Base-by-base conservation (phyloP, 2,113 vertebrate genomes). In the Tilapia sparmanii region DNA sequence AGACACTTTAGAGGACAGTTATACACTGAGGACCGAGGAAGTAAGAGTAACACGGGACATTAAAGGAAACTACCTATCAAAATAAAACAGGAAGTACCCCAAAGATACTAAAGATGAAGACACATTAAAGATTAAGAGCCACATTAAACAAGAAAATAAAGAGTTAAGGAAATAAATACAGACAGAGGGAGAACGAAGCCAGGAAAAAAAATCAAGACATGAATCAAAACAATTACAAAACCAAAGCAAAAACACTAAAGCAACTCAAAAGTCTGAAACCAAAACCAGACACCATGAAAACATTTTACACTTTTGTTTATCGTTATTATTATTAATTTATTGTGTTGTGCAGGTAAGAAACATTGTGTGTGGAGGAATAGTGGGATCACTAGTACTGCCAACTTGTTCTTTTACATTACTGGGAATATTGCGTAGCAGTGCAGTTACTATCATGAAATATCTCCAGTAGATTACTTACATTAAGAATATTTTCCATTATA, bases 151-250 rank as follows among this genome's bases (percentile, higher is more conserved):
- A 71, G 7, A 42, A 42, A 71, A 42, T 15, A 71, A 40, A 42
- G 66, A 42, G n/a, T 10, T 24, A 24, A 42, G 22, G 3, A 40
- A 40, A 68, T 24, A 2, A 40, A 40, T 8, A 40, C 11, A 6
- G 11, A 24, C 4, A 9, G 63, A 68, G 63, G 35, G 2, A 4
- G 63, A 6, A 68, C 0, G 0, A 66, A 13, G 61, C 33, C 31
- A 12, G 10, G 18, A 1, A 68, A 68, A 33, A 22, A 68, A 68
- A 15, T 38, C 10, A 68, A 68, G 33, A 8, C 7, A 5, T 4
- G 33, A 68, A 22, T 68, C 10, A 68, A n/a, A 53, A 53, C 13
- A 29, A 59, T 16, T 6, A 59, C 33, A 66, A 40, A 68, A 68
- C 19, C 63, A 68, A 68, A 68, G 19, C 1, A 68, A 22, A 66